phyloP scores from a whole-genome alignment of 2,113 vertebrate genomes.

The Diadophis punctatus region DNA sequence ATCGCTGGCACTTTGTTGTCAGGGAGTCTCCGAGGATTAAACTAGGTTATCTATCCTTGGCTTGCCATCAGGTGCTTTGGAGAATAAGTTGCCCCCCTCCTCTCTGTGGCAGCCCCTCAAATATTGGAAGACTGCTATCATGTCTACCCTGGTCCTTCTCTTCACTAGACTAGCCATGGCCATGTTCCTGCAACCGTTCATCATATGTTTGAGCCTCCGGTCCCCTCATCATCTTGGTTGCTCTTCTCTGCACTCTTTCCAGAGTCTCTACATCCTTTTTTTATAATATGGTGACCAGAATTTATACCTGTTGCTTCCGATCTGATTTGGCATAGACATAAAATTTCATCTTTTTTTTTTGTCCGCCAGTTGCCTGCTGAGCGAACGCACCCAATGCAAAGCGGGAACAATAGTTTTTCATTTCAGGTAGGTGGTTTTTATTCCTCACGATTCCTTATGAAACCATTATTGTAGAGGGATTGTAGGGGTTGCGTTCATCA shows the following conservation, averaged over 20 bases:
- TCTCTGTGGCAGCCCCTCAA: neutral
- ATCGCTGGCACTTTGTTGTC: neutral
- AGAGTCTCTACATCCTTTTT: neutral
- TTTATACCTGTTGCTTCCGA: neutral
- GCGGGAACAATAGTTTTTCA: conserved; percentile 44
- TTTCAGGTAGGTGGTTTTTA: conserved; percentile 68
- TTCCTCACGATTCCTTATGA: neutral
- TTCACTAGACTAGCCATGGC: neutral
- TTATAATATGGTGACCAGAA: neutral
- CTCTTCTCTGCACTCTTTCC: neutral
- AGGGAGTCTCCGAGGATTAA: neutral
- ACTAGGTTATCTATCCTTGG: neutral
- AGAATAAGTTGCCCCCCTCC: neutral
- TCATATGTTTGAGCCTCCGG: neutral
- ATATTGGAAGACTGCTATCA: neutral
- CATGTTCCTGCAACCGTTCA: neutral
- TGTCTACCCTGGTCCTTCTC: neutral
- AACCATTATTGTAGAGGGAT: neutral
- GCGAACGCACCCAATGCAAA: conserved; percentile 61
- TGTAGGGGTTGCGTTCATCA: no score
- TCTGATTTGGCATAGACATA: no score
- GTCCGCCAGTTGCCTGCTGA: conserved; percentile 41
- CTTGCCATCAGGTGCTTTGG: neutral
- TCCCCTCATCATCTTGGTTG: neutral
- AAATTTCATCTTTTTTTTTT: neutral